Percentiles rank a stretch among this genome's conserved stretches.
phyloP scores from a whole-genome alignment of 2,888 invertebrate genomes.

The Lamellibrachia columna region DNA sequence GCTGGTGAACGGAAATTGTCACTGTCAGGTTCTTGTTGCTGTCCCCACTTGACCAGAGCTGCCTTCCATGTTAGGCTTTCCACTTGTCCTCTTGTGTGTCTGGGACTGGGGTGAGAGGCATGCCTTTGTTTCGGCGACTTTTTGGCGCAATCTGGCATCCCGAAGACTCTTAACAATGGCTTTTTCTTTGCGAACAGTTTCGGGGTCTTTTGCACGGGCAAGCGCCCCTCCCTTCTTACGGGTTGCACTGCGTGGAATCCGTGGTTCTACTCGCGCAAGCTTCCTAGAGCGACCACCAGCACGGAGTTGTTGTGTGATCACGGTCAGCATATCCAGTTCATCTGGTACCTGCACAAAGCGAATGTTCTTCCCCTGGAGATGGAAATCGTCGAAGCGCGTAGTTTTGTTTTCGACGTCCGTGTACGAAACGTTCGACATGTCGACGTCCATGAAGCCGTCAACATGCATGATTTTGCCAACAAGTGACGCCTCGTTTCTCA shows the following conservation, averaged over 20 bases:
- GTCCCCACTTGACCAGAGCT: not conserved
- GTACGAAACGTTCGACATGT: not conserved
- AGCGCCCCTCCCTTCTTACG: not conserved
- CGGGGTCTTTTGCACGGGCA: not conserved
- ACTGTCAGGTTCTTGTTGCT: not conserved
- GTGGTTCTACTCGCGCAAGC: not conserved
- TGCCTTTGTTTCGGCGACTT: not conserved
- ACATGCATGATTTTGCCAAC: not conserved
- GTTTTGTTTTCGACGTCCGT: not conserved
- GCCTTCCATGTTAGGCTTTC: not conserved
- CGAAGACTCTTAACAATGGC: not conserved
- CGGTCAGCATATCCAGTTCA: not conserved
- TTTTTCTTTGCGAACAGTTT: not conserved
- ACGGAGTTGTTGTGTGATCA: not conserved
- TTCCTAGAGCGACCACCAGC: not conserved
- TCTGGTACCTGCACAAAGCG: not conserved
- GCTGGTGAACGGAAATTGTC: not conserved
- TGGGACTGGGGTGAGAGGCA: not conserved
- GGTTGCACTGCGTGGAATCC: not conserved
- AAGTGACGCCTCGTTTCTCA: not conserved
- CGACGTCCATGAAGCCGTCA: not conserved
- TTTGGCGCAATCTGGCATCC: not conserved
- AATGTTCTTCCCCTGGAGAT: not conserved
- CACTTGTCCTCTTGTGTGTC: not conserved
- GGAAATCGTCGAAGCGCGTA: not conserved